These are phyloP conservation scores for Sebastes aleutianus DNA, from an alignment of 2,797 vertebrate genomes.

Conservation along the genomic window DNA sequence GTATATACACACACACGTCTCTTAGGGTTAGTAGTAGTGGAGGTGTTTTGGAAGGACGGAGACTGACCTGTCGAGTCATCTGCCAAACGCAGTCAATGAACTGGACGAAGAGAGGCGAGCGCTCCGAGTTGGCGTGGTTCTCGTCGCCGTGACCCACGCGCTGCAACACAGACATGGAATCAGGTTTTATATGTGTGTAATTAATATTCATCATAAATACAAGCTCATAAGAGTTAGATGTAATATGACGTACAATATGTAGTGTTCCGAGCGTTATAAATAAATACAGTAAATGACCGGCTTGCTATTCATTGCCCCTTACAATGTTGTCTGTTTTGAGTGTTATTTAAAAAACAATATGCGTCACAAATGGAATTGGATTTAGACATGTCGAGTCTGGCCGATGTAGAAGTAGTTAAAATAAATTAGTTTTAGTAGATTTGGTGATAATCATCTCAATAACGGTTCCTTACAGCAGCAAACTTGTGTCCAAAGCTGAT, in stretches of 20 bases:
- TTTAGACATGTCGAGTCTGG: too few relatives aligned
- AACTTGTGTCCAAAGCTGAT: constrained; percentile 95
- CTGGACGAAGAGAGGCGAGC: constrained; percentile 97
- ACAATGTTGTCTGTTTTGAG: too few relatives aligned
- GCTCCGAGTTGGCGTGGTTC: constrained; percentile 92
- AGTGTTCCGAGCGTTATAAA: background rate
- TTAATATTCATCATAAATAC: background rate
- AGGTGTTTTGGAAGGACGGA: too few relatives aligned
- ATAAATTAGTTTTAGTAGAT: background rate
- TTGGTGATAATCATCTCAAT: background rate
- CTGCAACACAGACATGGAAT: constrained; percentile 6
- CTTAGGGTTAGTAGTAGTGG: too few relatives aligned
- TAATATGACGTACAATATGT: background rate
- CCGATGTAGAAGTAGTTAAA: too few relatives aligned
- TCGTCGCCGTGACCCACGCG: constrained; percentile 93
- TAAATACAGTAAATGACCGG: background rate
- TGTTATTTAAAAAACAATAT: too few relatives aligned
- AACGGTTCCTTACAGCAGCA: constrained; percentile 84
- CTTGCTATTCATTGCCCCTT: background rate
- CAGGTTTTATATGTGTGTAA: background rate
- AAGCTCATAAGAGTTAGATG: background rate
- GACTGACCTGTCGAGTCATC: constrained; percentile 87
- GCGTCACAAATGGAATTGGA: too few relatives aligned
- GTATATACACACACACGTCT: too few relatives aligned
- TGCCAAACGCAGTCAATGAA: constrained; percentile 99